phyloP scores from a whole-genome alignment of 2,113 vertebrate species.

The Rhipidura dahli region DNA sequence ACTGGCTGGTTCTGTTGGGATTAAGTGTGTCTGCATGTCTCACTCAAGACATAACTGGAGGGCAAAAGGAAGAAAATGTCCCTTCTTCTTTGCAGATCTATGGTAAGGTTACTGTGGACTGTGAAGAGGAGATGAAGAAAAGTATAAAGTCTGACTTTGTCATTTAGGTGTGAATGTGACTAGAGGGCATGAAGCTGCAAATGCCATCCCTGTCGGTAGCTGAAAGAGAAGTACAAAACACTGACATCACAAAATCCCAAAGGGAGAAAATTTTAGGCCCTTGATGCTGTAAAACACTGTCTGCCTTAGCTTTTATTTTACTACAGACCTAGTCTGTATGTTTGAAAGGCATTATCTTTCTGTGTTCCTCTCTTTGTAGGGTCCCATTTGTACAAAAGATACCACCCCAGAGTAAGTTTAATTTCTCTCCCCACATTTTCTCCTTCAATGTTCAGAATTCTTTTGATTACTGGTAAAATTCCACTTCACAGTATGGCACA shows the following conservation, averaged over 20 bases:
- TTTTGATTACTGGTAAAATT: slow-evolving; percentile 19
- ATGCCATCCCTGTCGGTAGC: not conserved
- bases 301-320: not conserved
- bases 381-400: not conserved
- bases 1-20: not conserved
- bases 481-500: not conserved
- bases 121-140: slow-evolving; percentile 27
- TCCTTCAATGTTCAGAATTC: not conserved
- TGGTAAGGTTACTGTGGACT: not conserved
- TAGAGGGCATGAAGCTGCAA: slow-evolving; percentile 16
- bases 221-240: not conserved
- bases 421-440: not conserved
- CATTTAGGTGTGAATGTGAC: slow-evolving; percentile 35
- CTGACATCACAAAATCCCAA: not conserved
- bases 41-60: not conserved
- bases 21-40: not conserved
- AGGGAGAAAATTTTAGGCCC: not conserved
- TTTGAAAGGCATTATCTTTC: not conserved
- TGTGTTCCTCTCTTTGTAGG: not conserved
- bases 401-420: not conserved
- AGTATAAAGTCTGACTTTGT: not conserved
- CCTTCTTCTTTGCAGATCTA: not conserved
- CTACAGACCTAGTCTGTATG: not conserved
- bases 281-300: not conserved
- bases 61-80: not conserved